phyloP scores from a whole-genome alignment of 2,113 vertebrate species.

The Cololabis saira region DNA sequence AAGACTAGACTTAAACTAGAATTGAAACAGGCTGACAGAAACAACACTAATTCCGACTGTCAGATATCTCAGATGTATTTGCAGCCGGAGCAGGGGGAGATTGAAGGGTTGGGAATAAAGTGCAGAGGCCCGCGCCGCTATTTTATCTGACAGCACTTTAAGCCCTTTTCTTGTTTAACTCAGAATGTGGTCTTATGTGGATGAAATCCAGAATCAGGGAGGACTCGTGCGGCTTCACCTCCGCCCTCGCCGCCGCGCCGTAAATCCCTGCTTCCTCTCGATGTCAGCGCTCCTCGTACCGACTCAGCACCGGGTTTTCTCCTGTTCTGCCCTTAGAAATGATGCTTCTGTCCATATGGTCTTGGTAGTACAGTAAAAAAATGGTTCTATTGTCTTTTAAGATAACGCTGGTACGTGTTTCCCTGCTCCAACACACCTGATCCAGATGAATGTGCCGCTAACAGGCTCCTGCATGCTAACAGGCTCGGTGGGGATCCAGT shows the following conservation, averaged over 20 bases:
- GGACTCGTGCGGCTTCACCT: constrained; percentile 33
- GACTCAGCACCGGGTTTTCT: constrained; percentile 43
- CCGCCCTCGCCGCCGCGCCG: constrained; percentile 18
- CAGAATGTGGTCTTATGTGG: constrained; percentile 24
- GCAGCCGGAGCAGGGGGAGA: not conserved
- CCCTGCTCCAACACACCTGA: no score
- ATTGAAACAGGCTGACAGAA: no score
- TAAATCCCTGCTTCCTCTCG: constrained; percentile 40
- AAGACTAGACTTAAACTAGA: no score
- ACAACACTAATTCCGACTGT: no score
- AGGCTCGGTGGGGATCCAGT: no score
- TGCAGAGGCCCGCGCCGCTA: not conserved
- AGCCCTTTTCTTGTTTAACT: not conserved
- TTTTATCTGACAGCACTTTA: constrained; percentile 15
- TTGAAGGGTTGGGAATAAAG: constrained; percentile 12
- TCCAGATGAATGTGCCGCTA: no score
- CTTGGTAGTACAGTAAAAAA: no score
- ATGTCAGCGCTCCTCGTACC: no score
- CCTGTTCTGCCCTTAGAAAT: not conserved
- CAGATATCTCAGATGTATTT: not conserved
- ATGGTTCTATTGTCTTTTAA: no score
- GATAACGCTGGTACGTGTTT: no score
- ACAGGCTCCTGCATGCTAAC: no score
- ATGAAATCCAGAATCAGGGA: constrained; percentile 45
- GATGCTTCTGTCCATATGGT: no score